Base-by-base conservation (phyloP, 1,140 invertebrate species). In the Cyclargus thomasi region DNA sequence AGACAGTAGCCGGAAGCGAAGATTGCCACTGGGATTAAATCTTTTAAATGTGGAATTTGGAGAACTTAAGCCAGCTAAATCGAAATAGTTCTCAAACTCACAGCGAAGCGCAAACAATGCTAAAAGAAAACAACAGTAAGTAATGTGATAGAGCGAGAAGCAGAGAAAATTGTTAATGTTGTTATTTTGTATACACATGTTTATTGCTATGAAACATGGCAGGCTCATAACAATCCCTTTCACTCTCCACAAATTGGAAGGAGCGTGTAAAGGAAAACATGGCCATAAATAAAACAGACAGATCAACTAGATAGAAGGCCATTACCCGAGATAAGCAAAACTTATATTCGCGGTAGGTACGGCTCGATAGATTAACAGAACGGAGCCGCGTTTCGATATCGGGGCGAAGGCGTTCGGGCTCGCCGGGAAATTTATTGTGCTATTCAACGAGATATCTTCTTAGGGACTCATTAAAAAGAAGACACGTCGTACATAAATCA, bases 381-480 rank as follows among this genome's bases (percentile, higher is more conserved):
- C 79, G 82, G 76, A 74, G 82, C 80, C 81, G 79, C 77, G 78
- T 85, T 85, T 84, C 79, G 86, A 90, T 90, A 90, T 90, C 88
- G 86, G 86, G 77, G 76, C 73, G 69, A 75, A 81, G 82, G 75
- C 83, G 81, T 88, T 88, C 85, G 73, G 78, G 83, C 75, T 74
- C 77, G 83, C 74, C 74, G 67, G 78, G 71, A 82, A 87, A 90
- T 90, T 90, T 90, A 90, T 90, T 82, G 83, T 84, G 75, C 80
- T 80, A 77, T 80, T 85, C 80, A 67, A 74, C 76, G 79, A 85
- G 86, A 90, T 90, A 90, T 88, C 88, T 90, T 90, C 88, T 88
- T 90, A 86, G 81, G 77, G 83, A 84, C 88, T 90, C 87, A 90
- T 90, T 90, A 90, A 90, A 90, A 86, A 88, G 87, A 86, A 88